Base-by-base conservation (phyloP, 92 coral and sea anemone species). In the Zoanthus sansibaricus region DNA sequence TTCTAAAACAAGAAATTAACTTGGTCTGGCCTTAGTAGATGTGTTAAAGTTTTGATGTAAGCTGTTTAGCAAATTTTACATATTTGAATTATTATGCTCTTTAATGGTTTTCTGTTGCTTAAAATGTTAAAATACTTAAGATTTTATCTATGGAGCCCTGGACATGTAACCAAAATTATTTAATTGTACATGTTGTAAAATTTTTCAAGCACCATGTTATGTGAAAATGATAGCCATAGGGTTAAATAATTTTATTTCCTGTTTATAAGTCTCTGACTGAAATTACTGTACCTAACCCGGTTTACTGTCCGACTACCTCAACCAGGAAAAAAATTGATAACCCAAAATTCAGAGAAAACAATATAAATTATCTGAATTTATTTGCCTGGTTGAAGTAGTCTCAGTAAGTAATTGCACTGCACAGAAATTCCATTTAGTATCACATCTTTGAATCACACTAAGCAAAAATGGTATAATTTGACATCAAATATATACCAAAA, bases 341-440 rank as follows among this genome's bases (percentile, higher is more conserved):
- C 71, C 71, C 18, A n/a, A 66, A 66, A 66, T 9, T 9, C 33
- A 66, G 10, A 18, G 33, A 66, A 32, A 20, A 62, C 42, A 33
- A 33, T 33, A 33, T 33, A 66, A 66, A 66, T 7, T n/a, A 10
- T n/a, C 31, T 18, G 71, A 66, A 66, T 66, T 66, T 66, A 25
- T 66, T 12, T 25, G 71, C 71, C 33, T 66, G 37, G 71, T 66
- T 66, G 71, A 66, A 66, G 71, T 66, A 12, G 31, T 66, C 71
- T n/a, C n/a, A 66, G 71, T 66, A 66, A 0, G 16, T 66, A 10
- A 12, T 66, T 25, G 33, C 71, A 66, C 8, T 66, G 71, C 71
- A 66, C 71, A 66, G 71, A 33, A 3, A n/a, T 9, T 7, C 1
- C 71, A 12, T 18, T 62, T 30, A 9, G 9, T 66, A 10, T 66